These are phyloP conservation scores for Morus bassanus DNA, from an alignment of 2,797 vertebrate genomes.

Conservation along the genomic window DNA sequence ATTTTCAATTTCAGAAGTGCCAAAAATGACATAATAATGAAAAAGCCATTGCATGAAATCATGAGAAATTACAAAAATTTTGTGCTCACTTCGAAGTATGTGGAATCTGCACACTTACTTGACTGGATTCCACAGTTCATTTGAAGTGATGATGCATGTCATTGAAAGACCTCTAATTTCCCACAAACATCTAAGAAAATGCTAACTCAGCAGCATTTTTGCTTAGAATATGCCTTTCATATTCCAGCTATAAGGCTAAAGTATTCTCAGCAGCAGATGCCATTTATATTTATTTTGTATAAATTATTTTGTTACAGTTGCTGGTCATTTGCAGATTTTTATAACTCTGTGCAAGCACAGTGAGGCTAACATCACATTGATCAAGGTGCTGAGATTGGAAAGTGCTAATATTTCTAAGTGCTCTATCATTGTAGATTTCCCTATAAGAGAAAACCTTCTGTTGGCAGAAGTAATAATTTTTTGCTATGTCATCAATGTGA, in stretches of 20 bases:
- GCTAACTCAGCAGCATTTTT: background rate
- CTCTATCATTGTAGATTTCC: background rate
- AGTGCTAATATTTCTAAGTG: background rate
- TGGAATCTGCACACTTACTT: slow-evolving; percentile 26
- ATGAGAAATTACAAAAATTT: slow-evolving; percentile 28
- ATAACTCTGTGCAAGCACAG: background rate
- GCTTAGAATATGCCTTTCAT: background rate
- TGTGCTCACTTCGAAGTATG: background rate
- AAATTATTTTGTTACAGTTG: background rate
- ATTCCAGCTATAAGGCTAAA: background rate
- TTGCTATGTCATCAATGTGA: background rate
- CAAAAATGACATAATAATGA: slow-evolving; percentile 5
- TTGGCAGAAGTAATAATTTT: background rate
- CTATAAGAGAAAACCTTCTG: background rate
- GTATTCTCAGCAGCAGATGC: background rate
- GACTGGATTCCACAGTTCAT: slow-evolving; percentile 51
- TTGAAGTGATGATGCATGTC: slow-evolving; percentile 48
- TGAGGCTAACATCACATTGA: background rate
- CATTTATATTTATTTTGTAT: background rate
- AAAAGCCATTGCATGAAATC: slow-evolving; percentile 41
- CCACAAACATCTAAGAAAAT: background rate
- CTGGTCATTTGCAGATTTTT: background rate
- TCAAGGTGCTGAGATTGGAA: background rate
- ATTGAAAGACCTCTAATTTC: slow-evolving; percentile 23
- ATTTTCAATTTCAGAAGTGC: slow-evolving; percentile 4